phyloP scores from a whole-genome alignment of 2,888 invertebrate species.

The Thymelicus acteon region DNA sequence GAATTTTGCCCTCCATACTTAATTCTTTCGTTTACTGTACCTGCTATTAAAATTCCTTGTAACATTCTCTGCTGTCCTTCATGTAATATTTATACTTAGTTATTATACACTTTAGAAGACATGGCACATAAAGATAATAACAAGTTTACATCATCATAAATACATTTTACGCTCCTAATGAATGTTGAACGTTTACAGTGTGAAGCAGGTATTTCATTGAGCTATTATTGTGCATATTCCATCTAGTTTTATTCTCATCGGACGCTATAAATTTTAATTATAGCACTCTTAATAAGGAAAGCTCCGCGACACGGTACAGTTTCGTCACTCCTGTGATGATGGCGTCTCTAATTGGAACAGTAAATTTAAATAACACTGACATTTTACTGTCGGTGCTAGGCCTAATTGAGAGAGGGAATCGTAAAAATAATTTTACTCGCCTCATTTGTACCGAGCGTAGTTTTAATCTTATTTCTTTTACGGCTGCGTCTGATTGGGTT shows the following conservation, averaged over 20 bases:
- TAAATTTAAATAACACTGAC: conserved; percentile 84
- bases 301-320: conserved; percentile 74
- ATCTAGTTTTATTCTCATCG: conserved; percentile 60
- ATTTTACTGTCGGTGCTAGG: conserved; percentile 75
- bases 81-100: too few relatives aligned
- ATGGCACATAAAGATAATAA: conserved; percentile 21
- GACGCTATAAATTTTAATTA: conserved; percentile 78
- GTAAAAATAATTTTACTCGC: conserved; percentile 83
- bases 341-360: conserved; percentile 82
- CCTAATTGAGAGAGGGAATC: conserved; percentile 82
- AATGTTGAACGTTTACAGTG: conserved; percentile 39
- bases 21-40: too few relatives aligned
- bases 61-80: too few relatives aligned
- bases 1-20: too few relatives aligned
- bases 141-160: conserved; percentile 29
- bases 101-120: conserved; percentile 1
- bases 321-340: conserved; percentile 77
- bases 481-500: conserved; percentile 66
- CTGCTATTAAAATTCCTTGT: too few relatives aligned
- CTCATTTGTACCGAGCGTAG: conserved; percentile 78
- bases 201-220: conserved; percentile 47
- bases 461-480: conserved; percentile 78
- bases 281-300: conserved; percentile 81
- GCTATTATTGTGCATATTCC: conserved; percentile 46
- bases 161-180: conserved; percentile 38